Evolutionary conservation across 2,888 invertebrate species (phyloP), one percentile per base, ranked within the genome.

Genomic region (Sisyra nigra): DNA sequence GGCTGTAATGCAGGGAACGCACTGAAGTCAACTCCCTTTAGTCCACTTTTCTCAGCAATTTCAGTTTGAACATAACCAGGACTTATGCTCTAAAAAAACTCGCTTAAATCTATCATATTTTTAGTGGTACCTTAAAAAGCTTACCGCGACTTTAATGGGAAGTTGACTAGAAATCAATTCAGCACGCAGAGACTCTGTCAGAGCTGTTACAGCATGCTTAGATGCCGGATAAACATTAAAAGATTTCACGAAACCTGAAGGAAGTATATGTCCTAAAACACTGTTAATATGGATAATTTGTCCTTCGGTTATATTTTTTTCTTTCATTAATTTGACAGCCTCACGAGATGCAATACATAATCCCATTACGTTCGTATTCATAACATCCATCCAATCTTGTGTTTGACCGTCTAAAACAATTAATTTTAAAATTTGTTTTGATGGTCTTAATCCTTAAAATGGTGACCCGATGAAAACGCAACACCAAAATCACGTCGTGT

Each of bases 121-220:
- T 24, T 24, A 24, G n/a, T n/a, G n/a, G n/a, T n/a, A 24, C 3
- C 24, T 35, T 3, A 9, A 8, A n/a, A 30, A 14, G 40, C 48
- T 47, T 44, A 55, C 55, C 36, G 55, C 49, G 11, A 54, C 47
- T 45, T 57, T 52, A 9, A 60, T 60, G 41, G 50, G 50, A 4
- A 56, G 52, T 13, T 55, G 54, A 18, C 47, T 46, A 6, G 50
- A 54, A 6, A 56, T 54, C 9, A 67, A 53, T 48, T 68, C 67
- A 41, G 53, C 51, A 7, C 65, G 52, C 2, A 65, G 51, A 7
- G 64, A 65, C 47, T 66, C 64, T 1, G 62, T 57, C 2, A 68
- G 47, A 1, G 63, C 58, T 4, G 58, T 57, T 2, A 66, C 60
- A 10, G 63, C 64, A 49, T 55, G 60, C 51, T 67, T 67, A 6